Conservation (phyloP, 2,888 invertebrate genomes). For the Synanthedon andrenaeformis region DNA sequence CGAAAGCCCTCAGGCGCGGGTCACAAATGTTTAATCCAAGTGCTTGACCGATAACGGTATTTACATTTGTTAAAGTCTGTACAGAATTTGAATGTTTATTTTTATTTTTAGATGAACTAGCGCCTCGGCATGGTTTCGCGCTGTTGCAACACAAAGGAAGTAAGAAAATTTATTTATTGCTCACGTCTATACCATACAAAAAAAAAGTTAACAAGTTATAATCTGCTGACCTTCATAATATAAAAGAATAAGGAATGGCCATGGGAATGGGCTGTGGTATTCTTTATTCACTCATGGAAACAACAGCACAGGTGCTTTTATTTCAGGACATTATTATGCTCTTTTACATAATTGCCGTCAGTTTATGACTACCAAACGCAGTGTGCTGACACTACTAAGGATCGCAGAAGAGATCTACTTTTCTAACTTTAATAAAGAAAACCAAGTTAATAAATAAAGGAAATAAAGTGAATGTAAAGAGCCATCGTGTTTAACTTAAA, state of each 20-base stretch:
- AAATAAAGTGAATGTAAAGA: too few species aligned
- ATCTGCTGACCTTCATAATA: too few species aligned
- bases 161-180: neutral
- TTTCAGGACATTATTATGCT: too few species aligned
- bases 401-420: neutral
- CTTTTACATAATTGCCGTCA: too few species aligned
- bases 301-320: too few species aligned
- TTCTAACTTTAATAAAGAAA: neutral
- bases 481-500: neutral
- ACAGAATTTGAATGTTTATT: neutral
- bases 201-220: too few species aligned
- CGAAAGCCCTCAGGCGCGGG: slow-evolving; percentile 36
- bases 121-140: neutral
- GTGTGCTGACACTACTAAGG: neutral
- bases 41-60: slow-evolving; percentile 31
- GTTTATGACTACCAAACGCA: too few species aligned
- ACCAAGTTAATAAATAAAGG: too few species aligned
- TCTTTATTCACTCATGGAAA: too few species aligned
- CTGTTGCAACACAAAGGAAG: neutral
- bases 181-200: too few species aligned
- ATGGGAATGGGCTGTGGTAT: too few species aligned
- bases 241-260: too few species aligned
- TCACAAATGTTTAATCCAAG: slow-evolving; percentile 19
- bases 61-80: slow-evolving; percentile 15
- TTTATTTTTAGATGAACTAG: neutral